Conservation (phyloP, 2,113 vertebrate genomes). For the human (Homo sapiens) region GRCh38 chr15:96892501-96893000, state of each 20-base stretch:
- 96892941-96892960: conserved; percentile 30
- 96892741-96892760: background rate
- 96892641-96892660: background rate
- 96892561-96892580: background rate
- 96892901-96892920: background rate
- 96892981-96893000: background rate
- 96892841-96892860: background rate
- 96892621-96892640: background rate
- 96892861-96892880: background rate
- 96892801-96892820: background rate
- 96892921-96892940: background rate
- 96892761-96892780: conserved; percentile 11
- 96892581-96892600: background rate
- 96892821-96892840: background rate
- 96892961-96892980: background rate
- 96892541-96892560: conserved; percentile 9
- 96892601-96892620: background rate
- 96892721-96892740: background rate
- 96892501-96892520: background rate
- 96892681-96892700: background rate
- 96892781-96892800: background rate
- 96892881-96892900: background rate
- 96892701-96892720: background rate
- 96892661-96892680: conserved; percentile 13
- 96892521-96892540: background rate